A percentile compares a stretch with the other conserved stretches of the same genome.
Evolutionary conservation across 2,113 vertebrate species (phyloP).

Genomic region (Oryzias celebensis): DNA sequence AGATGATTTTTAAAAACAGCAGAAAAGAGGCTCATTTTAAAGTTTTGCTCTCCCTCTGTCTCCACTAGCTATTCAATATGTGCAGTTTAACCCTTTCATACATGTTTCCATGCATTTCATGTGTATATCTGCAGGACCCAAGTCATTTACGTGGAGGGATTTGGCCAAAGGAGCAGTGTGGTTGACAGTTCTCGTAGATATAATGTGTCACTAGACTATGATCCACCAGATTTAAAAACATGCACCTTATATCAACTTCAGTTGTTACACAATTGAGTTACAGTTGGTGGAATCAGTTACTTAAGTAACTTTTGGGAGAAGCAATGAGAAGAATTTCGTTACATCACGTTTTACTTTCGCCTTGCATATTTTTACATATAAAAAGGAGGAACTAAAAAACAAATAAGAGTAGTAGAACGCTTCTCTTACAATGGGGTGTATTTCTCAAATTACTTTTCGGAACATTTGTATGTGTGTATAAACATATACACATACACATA

Average conservation of each 20-base stretch:
- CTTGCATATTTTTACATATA: too few relatives aligned
- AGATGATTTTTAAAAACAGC: neutral
- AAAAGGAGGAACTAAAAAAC: too few relatives aligned
- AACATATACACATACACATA: too few relatives aligned
- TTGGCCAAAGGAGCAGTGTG: conserved; percentile 15
- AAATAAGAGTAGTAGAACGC: too few relatives aligned
- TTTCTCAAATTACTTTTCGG: too few relatives aligned
- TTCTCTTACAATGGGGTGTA: too few relatives aligned
- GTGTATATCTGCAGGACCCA: conserved; percentile 24
- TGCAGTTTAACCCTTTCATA: conserved; percentile 51
- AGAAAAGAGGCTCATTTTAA: neutral
- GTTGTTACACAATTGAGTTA: too few relatives aligned
- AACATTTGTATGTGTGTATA: too few relatives aligned
- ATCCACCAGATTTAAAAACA: conserved; percentile 29
- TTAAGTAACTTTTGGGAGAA: too few relatives aligned
- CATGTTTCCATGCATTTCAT: conserved; percentile 42
- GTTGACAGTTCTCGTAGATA: conserved; percentile 42
- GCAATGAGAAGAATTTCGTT: too few relatives aligned
- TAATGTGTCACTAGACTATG: conserved; percentile 39
- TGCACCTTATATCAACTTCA: conserved; percentile 9
- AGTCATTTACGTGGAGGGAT: conserved; percentile 44
- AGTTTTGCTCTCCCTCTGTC: conserved; percentile 53
- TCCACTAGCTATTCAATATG: conserved; percentile 58
- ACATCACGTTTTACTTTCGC: too few relatives aligned
- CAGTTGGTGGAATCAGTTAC: too few relatives aligned